phyloP scores from a whole-genome alignment of 2,888 invertebrate genomes.

The Diploptera punctata region DNA sequence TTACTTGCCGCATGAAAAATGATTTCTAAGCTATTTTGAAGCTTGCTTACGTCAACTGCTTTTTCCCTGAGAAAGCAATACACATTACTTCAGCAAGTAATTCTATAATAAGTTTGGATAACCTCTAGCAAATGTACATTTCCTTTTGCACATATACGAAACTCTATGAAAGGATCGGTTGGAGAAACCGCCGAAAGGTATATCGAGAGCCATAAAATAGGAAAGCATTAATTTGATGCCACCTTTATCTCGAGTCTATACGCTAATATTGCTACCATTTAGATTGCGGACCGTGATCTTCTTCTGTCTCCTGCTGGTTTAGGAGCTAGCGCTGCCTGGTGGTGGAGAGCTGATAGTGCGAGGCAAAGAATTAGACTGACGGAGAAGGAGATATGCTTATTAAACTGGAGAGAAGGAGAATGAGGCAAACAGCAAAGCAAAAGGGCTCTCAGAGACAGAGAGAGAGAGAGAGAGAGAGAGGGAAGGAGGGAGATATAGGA shows the following conservation, averaged over 20 bases:
- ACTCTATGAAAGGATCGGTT: neutral
- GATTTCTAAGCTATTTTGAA: too few relatives aligned
- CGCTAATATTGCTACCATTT: constrained; percentile 41
- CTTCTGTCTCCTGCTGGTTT: constrained; percentile 26
- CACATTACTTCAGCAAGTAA: too few relatives aligned
- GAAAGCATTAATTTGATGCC: constrained; percentile 35
- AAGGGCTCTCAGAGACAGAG: constrained; percentile 35
- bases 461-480: constrained; percentile 41
- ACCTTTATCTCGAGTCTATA: constrained; percentile 40
- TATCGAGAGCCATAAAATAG: constrained; percentile 18
- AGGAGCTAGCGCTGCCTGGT: neutral
- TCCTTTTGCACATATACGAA: constrained; percentile 10
- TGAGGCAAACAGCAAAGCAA: constrained; percentile 29
- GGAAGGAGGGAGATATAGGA: constrained; percentile 26
- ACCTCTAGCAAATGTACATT: neutral
- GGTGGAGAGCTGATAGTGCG: constrained; percentile 34
- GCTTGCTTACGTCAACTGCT: too few relatives aligned
- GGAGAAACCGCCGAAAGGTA: constrained; percentile 13
- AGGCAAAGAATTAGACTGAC: constrained; percentile 8
- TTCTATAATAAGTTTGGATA: constrained; percentile 18
- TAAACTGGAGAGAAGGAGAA: constrained; percentile 15
- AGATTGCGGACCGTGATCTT: constrained; percentile 39
- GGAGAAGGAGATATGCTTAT: constrained; percentile 32
- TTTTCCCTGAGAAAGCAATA: too few relatives aligned
- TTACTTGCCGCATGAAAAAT: too few relatives aligned